These are phyloP conservation scores for Cloeon dipterum DNA, from an alignment of 2,888 invertebrate genomes.

Conservation along the genomic window DNA sequence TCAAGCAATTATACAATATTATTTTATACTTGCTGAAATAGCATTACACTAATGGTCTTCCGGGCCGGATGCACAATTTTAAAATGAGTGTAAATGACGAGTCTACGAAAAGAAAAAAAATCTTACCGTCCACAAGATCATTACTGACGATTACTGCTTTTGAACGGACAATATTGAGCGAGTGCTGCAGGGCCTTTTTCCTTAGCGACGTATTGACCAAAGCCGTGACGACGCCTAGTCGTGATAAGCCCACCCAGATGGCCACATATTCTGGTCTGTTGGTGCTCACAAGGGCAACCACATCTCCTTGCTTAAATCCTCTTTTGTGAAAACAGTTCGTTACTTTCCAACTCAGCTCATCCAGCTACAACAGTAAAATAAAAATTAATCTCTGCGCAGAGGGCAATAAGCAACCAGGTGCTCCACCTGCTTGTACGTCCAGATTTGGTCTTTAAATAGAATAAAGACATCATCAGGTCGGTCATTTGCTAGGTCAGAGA, in stretches of 20 bases:
- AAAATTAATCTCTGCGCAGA: neutral
- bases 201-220: conserved; percentile 79
- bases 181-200: conserved; percentile 57
- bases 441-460: conserved; percentile 35
- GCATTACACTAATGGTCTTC: too few relatives aligned
- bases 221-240: conserved; percentile 63
- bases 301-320: conserved; percentile 45
- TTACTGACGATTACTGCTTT: conserved; percentile 56
- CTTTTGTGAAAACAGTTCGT: conserved; percentile 33
- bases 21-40: too few relatives aligned
- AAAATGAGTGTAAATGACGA: too few relatives aligned
- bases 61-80: too few relatives aligned
- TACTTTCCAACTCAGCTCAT: conserved; percentile 36
- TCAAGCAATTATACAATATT: too few relatives aligned
- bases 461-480: conserved; percentile 46
- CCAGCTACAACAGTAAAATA: conserved; percentile 25
- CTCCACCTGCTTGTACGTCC: conserved; percentile 23
- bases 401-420: too few relatives aligned
- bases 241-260: conserved; percentile 78
- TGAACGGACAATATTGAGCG: conserved; percentile 53
- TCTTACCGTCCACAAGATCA: conserved; percentile 23
- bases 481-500: conserved; percentile 29
- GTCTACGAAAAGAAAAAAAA: too few relatives aligned
- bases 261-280: conserved; percentile 70
- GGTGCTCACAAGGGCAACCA: conserved; percentile 72